Percentiles rank a stretch among this genome's conserved stretches.
These are phyloP conservation scores for Lepidocyrtoides sp. DNA, from an alignment of 2,888 invertebrate species.

Conservation along the genomic window DNA sequence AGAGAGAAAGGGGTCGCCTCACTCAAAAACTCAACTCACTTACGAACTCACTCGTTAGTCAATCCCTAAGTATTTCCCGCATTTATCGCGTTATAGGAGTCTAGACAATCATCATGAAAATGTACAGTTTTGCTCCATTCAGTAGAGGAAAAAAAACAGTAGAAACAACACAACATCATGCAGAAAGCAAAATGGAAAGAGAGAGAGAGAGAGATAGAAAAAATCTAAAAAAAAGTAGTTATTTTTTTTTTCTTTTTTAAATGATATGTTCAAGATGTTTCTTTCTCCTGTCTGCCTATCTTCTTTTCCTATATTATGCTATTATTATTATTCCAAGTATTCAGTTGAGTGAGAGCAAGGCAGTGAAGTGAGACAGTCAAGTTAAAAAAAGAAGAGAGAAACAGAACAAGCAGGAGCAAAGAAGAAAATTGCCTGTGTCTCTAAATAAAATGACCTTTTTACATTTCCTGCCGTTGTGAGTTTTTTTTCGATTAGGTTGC, in stretches of 20 bases:
- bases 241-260: neutral
- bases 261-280: slow-evolving; percentile 71
- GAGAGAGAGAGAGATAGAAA: neutral
- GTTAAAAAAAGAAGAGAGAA: neutral
- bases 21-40: neutral
- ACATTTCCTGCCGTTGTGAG: slow-evolving; percentile 38
- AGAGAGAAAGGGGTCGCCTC: slow-evolving; percentile 32
- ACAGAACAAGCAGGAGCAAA: neutral
- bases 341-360: neutral
- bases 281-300: neutral
- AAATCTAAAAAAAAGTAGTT: neutral
- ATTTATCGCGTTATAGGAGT: slow-evolving; percentile 34
- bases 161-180: slow-evolving; percentile 1
- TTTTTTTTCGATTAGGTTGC: slow-evolving; percentile 4
- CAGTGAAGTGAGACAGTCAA: neutral
- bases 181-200: neutral
- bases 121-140: neutral
- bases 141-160: neutral
- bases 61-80: slow-evolving; percentile 45
- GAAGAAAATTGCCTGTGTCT: slow-evolving; percentile 32
- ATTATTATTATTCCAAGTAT: neutral
- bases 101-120: neutral
- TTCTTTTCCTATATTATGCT: neutral
- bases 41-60: neutral
- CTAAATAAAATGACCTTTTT: slow-evolving; percentile 60